These are phyloP conservation scores for Syrmaticus mikado DNA, from an alignment of 2,113 vertebrate species.

Conservation along the genomic window DNA sequence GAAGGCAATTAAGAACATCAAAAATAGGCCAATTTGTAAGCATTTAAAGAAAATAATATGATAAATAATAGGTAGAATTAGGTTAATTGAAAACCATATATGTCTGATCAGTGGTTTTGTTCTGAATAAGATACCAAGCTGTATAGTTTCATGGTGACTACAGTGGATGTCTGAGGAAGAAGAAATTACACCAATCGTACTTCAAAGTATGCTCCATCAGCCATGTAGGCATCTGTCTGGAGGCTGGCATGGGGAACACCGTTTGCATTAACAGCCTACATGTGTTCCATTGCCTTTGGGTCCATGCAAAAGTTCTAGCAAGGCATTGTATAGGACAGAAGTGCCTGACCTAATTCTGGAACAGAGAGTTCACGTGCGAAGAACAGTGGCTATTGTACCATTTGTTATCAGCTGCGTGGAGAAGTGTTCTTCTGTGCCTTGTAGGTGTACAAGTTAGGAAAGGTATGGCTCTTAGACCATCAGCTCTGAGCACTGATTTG, in stretches of 20 bases:
- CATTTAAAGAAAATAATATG: constrained; percentile 23
- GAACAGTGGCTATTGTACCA: rapidly evolving
- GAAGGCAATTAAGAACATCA: constrained; percentile 24
- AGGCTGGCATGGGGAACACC: rapidly evolving
- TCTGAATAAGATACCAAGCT: neutral
- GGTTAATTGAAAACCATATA: neutral
- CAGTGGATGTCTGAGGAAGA: neutral
- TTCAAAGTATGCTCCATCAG: neutral
- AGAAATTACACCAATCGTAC: neutral
- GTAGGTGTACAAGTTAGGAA: neutral
- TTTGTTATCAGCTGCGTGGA: neutral
- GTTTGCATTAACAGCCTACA: neutral
- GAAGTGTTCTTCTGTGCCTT: neutral
- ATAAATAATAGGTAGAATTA: neutral
- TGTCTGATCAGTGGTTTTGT: neutral
- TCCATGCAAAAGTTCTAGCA: neutral
- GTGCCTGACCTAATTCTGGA: neutral
- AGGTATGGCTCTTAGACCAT: neutral
- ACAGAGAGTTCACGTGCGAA: neutral
- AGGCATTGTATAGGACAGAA: neutral
- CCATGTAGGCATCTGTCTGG: rapidly evolving
- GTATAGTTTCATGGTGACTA: neutral
- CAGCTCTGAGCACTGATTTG: neutral
- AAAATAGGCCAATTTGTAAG: neutral
- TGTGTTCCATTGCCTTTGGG: neutral